Evolutionary conservation across 2,888 invertebrate species (phyloP).

Genomic region (Acanthoscelides obtectus): DNA sequence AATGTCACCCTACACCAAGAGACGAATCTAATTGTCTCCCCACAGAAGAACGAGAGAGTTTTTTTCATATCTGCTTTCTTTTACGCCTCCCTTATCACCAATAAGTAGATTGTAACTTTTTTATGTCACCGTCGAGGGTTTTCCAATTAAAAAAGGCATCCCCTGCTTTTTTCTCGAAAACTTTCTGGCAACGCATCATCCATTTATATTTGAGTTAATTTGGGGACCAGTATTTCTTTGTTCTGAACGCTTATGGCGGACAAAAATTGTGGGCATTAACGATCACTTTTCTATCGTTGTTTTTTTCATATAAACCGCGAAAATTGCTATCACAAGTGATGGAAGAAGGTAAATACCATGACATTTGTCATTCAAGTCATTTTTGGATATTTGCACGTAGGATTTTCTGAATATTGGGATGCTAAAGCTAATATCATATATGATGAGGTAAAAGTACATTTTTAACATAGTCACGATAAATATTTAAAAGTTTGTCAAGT

Average conservation of each 20-base stretch:
- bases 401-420: too few relatives aligned
- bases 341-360: too few relatives aligned
- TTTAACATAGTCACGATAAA: too few relatives aligned
- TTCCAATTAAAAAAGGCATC: slow-evolving; percentile 45
- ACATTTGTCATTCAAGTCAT: too few relatives aligned
- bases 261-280: neutral
- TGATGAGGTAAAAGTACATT: too few relatives aligned
- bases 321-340: too few relatives aligned
- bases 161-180: slow-evolving; percentile 14
- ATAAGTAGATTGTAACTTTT: slow-evolving; percentile 42
- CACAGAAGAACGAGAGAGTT: neutral
- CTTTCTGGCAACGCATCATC: neutral
- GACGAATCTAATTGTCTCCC: neutral
- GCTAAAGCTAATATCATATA: too few relatives aligned
- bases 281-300: neutral
- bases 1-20: neutral
- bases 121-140: slow-evolving; percentile 47
- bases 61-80: slow-evolving; percentile 6
- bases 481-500: too few relatives aligned
- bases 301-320: too few relatives aligned
- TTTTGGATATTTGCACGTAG: too few relatives aligned
- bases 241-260: neutral
- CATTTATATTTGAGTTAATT: neutral
- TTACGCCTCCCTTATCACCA: slow-evolving; percentile 40
- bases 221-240: neutral